Base-by-base conservation (phyloP, 2,888 invertebrate species). In the Scaptomyza flava region DNA sequence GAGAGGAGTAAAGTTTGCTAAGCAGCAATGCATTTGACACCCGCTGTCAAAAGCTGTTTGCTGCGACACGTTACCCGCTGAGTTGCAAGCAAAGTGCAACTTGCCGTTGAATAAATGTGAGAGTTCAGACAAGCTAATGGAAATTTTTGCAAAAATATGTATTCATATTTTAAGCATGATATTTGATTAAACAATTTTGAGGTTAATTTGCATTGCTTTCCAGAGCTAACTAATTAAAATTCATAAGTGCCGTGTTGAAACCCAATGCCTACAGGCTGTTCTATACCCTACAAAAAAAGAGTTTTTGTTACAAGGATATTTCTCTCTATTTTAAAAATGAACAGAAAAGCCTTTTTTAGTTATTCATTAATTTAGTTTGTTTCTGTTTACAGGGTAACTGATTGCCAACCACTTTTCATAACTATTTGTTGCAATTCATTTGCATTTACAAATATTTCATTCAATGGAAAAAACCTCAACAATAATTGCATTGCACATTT, bases 31-130 rank as follows among this genome's bases (percentile, higher is more conserved):
- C 76, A 64, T 62, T 50, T 79, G 82, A 85, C 80, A 85, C n/a
- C 27, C 34, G 59, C 68, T 81, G 84, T 86, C 87, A 80, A 46
- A 74, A 80, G 74, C 84, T 83, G 71, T 83, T 80, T 77, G 87
- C 73, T 53, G 42, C 57, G 57, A 70, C 77, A 83, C 64, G 51
- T 50, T 30, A 59, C 50, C 54, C 67, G 64, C 60, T 51, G 48
- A 41, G 60, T 45, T 60, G 60, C 67, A 53, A 8, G 20, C 31
- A 50, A 50, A 30, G 34, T 33, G 17, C 47, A 31, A 17, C 30
- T 11, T 11, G 51, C n/a, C 54, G 56, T 42, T 11, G 46, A 34
- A 9, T 36, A 6, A n/a, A 6, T 36, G 36, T 36, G 6, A 57
- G 8, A 7, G 23, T 23, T 46, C 23, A 42, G 41, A 45, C 57